A percentile compares a stretch with the other conserved stretches of the same genome.
These are phyloP conservation scores for Trematomus loennbergii DNA, from an alignment of 2,113 vertebrate species.

Conservation along the genomic window DNA sequence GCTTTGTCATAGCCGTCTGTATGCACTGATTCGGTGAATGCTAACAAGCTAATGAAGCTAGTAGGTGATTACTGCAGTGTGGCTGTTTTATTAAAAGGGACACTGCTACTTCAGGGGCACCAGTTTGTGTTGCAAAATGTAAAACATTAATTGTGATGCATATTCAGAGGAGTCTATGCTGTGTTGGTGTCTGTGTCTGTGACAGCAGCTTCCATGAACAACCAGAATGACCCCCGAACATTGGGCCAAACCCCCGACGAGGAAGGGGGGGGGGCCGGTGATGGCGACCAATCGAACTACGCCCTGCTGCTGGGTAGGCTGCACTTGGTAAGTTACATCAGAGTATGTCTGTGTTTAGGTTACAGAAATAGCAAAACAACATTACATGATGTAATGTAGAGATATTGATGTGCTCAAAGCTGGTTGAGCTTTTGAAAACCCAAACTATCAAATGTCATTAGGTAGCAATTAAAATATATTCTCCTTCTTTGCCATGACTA, in stretches of 20 bases:
- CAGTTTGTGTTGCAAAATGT: background rate
- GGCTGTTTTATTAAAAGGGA: background rate
- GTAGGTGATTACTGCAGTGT: background rate
- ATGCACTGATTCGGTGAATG: background rate
- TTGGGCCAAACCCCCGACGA: slow-evolving; percentile 84
- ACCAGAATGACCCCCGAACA: slow-evolving; percentile 97
- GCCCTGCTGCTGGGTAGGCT: slow-evolving; percentile 93
- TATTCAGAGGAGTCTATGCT: background rate
- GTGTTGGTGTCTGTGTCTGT: too few relatives aligned
- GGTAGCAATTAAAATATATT: too few relatives aligned
- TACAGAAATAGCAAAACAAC: background rate
- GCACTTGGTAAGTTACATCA: slow-evolving; percentile 92
- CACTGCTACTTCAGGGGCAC: background rate
- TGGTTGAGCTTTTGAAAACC: background rate
- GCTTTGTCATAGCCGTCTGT: too few relatives aligned
- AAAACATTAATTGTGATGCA: too few relatives aligned
- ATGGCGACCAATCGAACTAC: slow-evolving; percentile 95
- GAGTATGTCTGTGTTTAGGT: background rate
- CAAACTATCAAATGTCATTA: background rate
- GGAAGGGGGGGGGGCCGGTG: slow-evolving; percentile 86
- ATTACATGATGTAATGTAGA: background rate
- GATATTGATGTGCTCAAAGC: background rate
- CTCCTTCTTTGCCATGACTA: background rate
- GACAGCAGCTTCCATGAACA: slow-evolving; percentile 89
- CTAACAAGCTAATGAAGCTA: background rate